Evolutionary conservation across 2,113 vertebrate species (phyloP).

Genomic region (Cyprinodon tularosa): DNA sequence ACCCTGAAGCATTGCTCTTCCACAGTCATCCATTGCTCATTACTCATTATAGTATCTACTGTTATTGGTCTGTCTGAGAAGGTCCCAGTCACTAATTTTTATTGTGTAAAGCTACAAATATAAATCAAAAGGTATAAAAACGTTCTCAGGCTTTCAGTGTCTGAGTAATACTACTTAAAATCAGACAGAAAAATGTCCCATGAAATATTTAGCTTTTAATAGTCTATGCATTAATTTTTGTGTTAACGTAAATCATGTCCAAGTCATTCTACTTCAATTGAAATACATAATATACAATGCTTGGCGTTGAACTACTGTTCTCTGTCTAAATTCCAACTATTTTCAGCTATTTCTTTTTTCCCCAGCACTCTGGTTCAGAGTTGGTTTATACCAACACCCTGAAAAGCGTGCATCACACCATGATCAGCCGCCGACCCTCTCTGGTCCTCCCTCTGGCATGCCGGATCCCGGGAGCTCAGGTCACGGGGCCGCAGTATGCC

Average conservation of each 20-base stretch:
- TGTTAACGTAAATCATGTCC: background rate
- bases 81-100: background rate
- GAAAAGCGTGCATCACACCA: conserved; percentile 44
- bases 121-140: too few species aligned
- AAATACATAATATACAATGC: background rate
- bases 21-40: too few species aligned
- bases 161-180: too few species aligned
- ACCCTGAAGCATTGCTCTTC: too few species aligned
- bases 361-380: conserved; percentile 68
- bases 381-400: conserved; percentile 77
- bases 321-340: background rate
- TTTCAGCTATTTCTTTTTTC: background rate
- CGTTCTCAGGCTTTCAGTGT: too few species aligned
- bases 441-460: conserved; percentile 74
- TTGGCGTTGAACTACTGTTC: background rate
- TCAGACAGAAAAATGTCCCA: too few species aligned
- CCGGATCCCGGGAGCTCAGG: conserved; percentile 44
- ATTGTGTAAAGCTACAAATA: background rate
- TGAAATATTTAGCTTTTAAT: too few species aligned
- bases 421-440: conserved; percentile 53
- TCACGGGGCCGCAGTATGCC: background rate
- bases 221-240: background rate
- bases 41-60: too few species aligned
- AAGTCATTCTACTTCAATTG: background rate
- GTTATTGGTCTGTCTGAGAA: too few species aligned